Evolutionary conservation across 2,888 invertebrate genomes (phyloP), one percentile per base, ranked within the genome.

Genomic region (Agrochola lychnidis): DNA sequence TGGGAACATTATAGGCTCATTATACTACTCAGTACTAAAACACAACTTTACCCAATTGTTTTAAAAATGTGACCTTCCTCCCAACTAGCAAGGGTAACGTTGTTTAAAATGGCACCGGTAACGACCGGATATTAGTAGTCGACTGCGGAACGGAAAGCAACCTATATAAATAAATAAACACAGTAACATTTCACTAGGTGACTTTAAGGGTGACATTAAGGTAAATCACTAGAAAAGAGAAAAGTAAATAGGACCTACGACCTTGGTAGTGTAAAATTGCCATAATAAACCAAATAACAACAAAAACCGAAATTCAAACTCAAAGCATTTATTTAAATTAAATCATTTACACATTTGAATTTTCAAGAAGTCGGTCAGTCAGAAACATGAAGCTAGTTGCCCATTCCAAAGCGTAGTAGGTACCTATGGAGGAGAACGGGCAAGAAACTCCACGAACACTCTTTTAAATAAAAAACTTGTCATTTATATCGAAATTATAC

Each of bases 71-170:
- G 45, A 30, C 69, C 62, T 69, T 75, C 63, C 53, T 62, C 57
- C 48, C 5, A 51, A 42, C 68, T 67, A 56, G 78, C 30, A 66
- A 74, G 75, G 81, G 86, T 85, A 89, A 82, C 84, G 83, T 83
- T 89, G 86, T 91, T 91, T 92, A 91, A 91, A 90, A 89, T 84
- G 76, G 81, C 70, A 45, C 82, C 84, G 75, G 86, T 87, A 89
- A 89, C 86, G 76, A 84, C 85, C 89, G 91, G 92, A 91, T 91
- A 91, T 92, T 91, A 90, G 85, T 70, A 86, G 84, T 84, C 84
- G 71, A 79, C 77, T 85, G 67, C 61, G 69, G 61, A 83, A 76
- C 78, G 78, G 79, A 78, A 85, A 75, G 66, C 80, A 75, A 64
- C 66, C 56, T 53, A 62, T 70, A 59, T 72, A 81, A 83, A 88